Base-by-base conservation (phyloP, 2,113 vertebrate species). In the Apteryx mantelli region DNA sequence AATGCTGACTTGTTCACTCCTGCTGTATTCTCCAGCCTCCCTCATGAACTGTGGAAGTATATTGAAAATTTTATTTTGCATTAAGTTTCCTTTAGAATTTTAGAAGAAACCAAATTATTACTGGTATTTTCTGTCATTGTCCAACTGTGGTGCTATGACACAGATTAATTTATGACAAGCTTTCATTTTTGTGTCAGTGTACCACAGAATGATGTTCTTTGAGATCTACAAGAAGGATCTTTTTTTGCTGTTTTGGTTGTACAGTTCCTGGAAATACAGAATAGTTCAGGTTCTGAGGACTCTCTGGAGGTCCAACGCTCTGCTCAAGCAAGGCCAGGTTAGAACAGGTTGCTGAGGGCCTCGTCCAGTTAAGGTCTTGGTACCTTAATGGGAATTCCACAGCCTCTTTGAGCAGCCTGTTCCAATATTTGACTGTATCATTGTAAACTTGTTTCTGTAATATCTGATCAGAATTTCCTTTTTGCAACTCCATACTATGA, bases 391-490 rank as follows among this genome's bases (percentile, higher is more conserved):
- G 6, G 4, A 0, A 85, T 26, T 90, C n/a, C 12, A 24, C 3
- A 4, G 63, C 0, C 3, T 64, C 6, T 68, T 38, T 44, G 61
- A 9, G 13, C 28, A 73, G 5, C 6, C 0, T 48, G 0, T 85
- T 82, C 14, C 34, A 64, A 0, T 80, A 24, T 69, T 53, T 76
- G 11, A 40, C 34, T 60, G 40, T 2, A 7, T 40, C 0, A 13
- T 24, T 73, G 18, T 32, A 40, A 48, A 11, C 36, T 34, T 78
- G 65, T 53, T 79, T 32, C 4, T 18, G 11, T 20, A 44, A 55
- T 8, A 13, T 60, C 5, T 7, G 63, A 88, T 17, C 52, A 73
- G 28, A 85, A 69, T 92, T 93, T 73, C 4, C 38, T 9, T 15
- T 82, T 66, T 66, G 11, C 52, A 26, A 11, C 7, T 55, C 83